Conservation (phyloP, 1,140 invertebrate genomes). For the Hypsibius dujardini region DNA sequence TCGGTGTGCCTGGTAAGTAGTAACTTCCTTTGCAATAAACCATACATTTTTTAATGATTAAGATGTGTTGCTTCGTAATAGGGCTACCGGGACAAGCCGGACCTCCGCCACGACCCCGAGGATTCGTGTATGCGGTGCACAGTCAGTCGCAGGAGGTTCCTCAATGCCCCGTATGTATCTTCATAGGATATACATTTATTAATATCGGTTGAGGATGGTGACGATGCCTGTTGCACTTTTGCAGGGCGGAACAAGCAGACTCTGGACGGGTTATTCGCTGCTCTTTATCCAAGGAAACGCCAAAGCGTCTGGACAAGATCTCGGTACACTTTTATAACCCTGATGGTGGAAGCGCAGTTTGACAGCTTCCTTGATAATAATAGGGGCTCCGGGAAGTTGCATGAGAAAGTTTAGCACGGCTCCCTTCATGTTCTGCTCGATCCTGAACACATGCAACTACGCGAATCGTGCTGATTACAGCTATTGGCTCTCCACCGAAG, state of each 20-base stretch:
- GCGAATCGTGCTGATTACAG: slow-evolving; percentile 77
- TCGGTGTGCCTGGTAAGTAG: slow-evolving; percentile 22
- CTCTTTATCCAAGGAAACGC: slow-evolving; percentile 81
- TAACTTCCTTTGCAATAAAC: too few relatives aligned
- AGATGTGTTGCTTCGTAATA: too few relatives aligned
- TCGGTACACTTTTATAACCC: slow-evolving; percentile 44
- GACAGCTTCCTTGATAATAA: not conserved
- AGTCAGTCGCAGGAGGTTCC: slow-evolving; percentile 72
- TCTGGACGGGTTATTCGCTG: slow-evolving; percentile 92
- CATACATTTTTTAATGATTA: too few relatives aligned
- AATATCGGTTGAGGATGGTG: too few relatives aligned
- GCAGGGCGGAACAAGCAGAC: slow-evolving; percentile 45
- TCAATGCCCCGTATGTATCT: slow-evolving; percentile 46
- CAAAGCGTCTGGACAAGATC: slow-evolving; percentile 75
- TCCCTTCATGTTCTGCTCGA: slow-evolving; percentile 80
- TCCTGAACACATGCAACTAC: slow-evolving; percentile 73
- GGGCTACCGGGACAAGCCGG: slow-evolving; percentile 39
- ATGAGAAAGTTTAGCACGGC: slow-evolving; percentile 70
- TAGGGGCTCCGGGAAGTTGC: slow-evolving; percentile 56
- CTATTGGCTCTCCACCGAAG: slow-evolving; percentile 79
- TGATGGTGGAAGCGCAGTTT: too few relatives aligned
- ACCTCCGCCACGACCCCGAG: slow-evolving; percentile 51
- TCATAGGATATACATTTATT: too few relatives aligned
- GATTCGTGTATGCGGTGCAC: slow-evolving; percentile 71
- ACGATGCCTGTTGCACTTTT: too few relatives aligned